phyloP scores from a whole-genome alignment of 1,140 invertebrate genomes.

The Teleopsis dalmanni region DNA sequence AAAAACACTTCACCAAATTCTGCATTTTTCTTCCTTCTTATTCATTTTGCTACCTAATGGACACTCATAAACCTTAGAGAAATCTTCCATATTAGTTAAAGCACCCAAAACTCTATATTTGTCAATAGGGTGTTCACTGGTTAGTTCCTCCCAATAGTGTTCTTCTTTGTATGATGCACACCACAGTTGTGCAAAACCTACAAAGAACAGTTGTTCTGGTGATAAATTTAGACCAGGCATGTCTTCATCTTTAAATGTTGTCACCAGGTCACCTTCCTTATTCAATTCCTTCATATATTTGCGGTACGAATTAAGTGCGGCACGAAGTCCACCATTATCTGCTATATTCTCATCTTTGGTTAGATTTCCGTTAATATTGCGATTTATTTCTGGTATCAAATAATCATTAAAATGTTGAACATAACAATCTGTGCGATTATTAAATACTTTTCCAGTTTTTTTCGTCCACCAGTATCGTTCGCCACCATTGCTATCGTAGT shows the following conservation, averaged over 20 bases:
- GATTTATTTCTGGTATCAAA: slow-evolving; percentile 47
- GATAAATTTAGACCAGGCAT: slow-evolving; percentile 76
- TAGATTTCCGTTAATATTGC: slow-evolving; percentile 50
- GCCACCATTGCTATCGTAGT: slow-evolving; percentile 19
- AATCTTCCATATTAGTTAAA: slow-evolving; percentile 58
- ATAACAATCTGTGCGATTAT: slow-evolving; percentile 59
- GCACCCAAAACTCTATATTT: slow-evolving; percentile 56
- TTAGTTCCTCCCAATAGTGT: slow-evolving; percentile 33
- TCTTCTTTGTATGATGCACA: slow-evolving; percentile 28
- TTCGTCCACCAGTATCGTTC: slow-evolving; percentile 35
- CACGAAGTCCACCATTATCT: slow-evolving; percentile 82
- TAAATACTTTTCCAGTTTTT: slow-evolving; percentile 24
- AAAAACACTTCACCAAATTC: too few species aligned
- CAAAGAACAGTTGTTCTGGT: slow-evolving; percentile 81
- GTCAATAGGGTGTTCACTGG: slow-evolving; percentile 27
- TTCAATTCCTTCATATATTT: slow-evolving; percentile 23
- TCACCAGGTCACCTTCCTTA: slow-evolving; percentile 48
- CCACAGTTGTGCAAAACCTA: slow-evolving; percentile 75
- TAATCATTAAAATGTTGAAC: slow-evolving; percentile 58
- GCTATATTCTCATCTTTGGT: slow-evolving; percentile 65
- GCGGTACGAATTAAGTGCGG: slow-evolving; percentile 75
- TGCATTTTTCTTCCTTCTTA: slow-evolving; percentile 46
- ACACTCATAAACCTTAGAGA: slow-evolving; percentile 59
- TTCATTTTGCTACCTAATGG: slow-evolving; percentile 52
- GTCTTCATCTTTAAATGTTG: slow-evolving; percentile 46